These are phyloP conservation scores for Octodon degus DNA, from an alignment of 2,113 vertebrate genomes.

Conservation along the genomic window DNA sequence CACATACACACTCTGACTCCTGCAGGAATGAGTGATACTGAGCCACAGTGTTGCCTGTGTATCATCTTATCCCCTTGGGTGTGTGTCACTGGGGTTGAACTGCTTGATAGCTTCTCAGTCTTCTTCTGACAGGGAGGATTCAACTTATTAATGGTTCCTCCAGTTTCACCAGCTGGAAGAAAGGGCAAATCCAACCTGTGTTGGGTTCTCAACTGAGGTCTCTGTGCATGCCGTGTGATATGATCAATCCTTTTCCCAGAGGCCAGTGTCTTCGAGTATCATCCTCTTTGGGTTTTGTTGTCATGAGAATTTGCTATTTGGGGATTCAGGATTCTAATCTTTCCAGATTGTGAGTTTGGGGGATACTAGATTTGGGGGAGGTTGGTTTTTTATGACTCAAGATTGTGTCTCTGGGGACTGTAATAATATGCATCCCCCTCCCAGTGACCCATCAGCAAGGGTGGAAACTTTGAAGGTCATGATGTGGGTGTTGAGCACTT, in stretches of 20 bases:
- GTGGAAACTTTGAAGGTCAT: background rate
- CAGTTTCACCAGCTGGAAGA: background rate
- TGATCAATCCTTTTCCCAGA: too few species aligned
- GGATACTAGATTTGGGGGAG: background rate
- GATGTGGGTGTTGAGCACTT: background rate
- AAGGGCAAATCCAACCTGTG: background rate
- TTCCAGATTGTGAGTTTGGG: background rate
- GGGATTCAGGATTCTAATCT: background rate
- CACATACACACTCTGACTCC: rapidly evolving
- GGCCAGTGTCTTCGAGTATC: background rate
- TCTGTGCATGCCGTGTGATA: background rate
- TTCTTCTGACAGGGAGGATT: background rate
- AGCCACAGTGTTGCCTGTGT: too few species aligned
- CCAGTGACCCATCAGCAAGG: background rate
- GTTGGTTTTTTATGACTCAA: background rate
- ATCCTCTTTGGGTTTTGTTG: background rate
- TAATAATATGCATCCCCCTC: too few species aligned
- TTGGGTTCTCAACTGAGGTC: background rate
- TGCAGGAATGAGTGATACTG: rapidly evolving
- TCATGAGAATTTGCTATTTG: background rate
- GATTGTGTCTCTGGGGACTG: background rate
- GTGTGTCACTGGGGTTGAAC: background rate
- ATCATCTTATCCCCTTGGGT: background rate
- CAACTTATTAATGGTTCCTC: too few species aligned
- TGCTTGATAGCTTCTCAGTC: background rate